Percentiles rank a stretch among this genome's conserved stretches.
Evolutionary conservation across 2,797 vertebrate species (phyloP).

Genomic region (Notoglanidium macrostoma): DNA sequence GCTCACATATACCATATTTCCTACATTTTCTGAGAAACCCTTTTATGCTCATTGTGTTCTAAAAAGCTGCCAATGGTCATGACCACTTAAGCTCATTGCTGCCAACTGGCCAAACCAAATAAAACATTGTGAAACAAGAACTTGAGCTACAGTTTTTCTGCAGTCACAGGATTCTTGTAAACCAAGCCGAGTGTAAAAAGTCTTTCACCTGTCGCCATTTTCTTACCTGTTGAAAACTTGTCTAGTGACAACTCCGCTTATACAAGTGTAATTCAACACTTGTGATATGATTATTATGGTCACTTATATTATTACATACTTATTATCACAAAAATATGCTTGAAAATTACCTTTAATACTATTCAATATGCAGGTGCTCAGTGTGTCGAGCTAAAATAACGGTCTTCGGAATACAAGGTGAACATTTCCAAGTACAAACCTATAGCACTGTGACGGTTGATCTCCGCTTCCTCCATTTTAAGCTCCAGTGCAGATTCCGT

Average conservation of each 20-base stretch:
- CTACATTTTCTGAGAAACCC: neutral
- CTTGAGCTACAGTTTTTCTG: neutral
- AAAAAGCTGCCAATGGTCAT: neutral
- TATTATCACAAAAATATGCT: too few species aligned
- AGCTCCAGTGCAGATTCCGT: conserved; percentile 71
- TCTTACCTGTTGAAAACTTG: neutral
- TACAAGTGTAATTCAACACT: neutral
- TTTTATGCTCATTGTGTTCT: conserved; percentile 9
- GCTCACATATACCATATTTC: neutral
- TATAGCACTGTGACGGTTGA: conserved; percentile 83
- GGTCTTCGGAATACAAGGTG: neutral
- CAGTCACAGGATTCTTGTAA: neutral
- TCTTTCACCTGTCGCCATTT: conserved; percentile 54
- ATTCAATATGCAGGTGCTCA: neutral
- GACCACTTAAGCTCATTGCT: neutral
- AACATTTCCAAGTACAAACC: conserved; percentile 76
- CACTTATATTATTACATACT: neutral
- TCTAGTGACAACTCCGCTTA: neutral
- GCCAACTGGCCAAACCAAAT: neutral
- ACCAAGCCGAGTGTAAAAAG: conserved; percentile 44
- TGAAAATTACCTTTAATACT: neutral
- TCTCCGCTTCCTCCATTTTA: conserved; percentile 82
- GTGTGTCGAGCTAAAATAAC: neutral
- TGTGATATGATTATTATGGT: neutral
- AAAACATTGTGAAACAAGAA: conserved; percentile 4